phyloP scores from a whole-genome alignment of 2,888 invertebrate species.

The Cheilosia vulpina region DNA sequence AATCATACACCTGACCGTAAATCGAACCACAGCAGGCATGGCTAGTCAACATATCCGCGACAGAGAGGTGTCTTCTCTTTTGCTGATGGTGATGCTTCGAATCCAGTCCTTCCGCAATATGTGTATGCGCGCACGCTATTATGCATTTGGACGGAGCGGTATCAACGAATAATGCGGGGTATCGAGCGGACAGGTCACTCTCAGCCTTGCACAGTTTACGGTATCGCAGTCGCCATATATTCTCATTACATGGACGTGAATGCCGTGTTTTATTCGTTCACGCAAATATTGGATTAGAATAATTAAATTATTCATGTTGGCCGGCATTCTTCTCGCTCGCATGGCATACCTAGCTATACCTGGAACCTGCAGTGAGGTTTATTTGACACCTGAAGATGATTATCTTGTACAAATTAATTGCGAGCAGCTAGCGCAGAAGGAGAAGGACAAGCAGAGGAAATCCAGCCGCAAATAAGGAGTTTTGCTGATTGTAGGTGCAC shows the following conservation, averaged over 20 bases:
- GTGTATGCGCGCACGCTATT: conserved; percentile 46
- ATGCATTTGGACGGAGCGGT: conserved; percentile 9
- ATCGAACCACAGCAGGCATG: conserved; percentile 43
- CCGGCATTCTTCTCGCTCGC: conserved; percentile 16
- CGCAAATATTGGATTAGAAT: conserved; percentile 77
- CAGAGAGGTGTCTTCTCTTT: neutral
- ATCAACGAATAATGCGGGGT: conserved; percentile 61
- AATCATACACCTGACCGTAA: conserved; percentile 74
- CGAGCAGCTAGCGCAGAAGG: conserved; percentile 57
- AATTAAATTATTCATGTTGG: conserved; percentile 76
- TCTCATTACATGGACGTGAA: conserved; percentile 80
- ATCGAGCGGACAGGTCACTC: conserved; percentile 44
- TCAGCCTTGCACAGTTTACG: conserved; percentile 81
- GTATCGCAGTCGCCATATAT: conserved; percentile 83
- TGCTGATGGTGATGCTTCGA: neutral
- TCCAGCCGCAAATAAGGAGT: conserved; percentile 42
- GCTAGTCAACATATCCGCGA: conserved; percentile 10
- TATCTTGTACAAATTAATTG: conserved; percentile 84
- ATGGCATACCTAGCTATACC: neutral
- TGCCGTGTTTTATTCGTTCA: conserved; percentile 77
- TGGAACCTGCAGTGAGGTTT: conserved; percentile 79
- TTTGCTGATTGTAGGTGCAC: conserved; percentile 46
- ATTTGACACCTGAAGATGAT: conserved; percentile 83
- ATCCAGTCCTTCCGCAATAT: conserved; percentile 58
- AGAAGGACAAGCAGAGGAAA: neutral